A percentile compares a stretch with the other conserved stretches of the same genome.
These are phyloP conservation scores for Lycaena phlaeas DNA, from an alignment of 2,888 invertebrate genomes.

Conservation along the genomic window DNA sequence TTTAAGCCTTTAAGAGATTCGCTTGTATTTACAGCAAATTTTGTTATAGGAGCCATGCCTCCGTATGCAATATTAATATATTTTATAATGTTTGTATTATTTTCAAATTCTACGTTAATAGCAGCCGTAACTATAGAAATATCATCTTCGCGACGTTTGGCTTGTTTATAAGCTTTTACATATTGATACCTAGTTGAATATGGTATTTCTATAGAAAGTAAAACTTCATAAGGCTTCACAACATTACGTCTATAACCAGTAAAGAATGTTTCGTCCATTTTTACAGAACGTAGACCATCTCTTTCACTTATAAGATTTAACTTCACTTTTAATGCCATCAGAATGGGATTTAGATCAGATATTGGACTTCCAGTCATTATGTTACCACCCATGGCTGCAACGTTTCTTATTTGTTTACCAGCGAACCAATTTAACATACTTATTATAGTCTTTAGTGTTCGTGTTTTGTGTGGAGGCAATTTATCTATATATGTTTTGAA, in stretches of 20 bases:
- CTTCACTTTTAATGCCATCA: constrained; percentile 87
- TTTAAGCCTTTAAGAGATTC: constrained; percentile 69
- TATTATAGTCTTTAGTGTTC: constrained; percentile 79
- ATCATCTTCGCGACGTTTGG: constrained; percentile 89
- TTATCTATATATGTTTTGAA: constrained; percentile 74
- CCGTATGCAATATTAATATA: constrained; percentile 85
- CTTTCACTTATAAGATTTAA: constrained; percentile 75
- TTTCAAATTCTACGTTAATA: constrained; percentile 77
- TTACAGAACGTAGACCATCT: constrained; percentile 70
- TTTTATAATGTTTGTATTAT: constrained; percentile 63
- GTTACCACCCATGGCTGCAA: constrained; percentile 94
- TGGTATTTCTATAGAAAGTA: constrained; percentile 82
- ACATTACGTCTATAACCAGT: constrained; percentile 84
- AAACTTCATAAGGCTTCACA: constrained; percentile 79
- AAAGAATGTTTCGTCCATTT: constrained; percentile 85
- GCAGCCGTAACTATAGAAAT: constrained; percentile 91
- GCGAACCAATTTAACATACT: constrained; percentile 96
- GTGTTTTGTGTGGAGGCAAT: constrained; percentile 74
- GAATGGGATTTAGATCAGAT: constrained; percentile 94
- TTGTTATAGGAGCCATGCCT: constrained; percentile 94
- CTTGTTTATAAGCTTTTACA: constrained; percentile 86
- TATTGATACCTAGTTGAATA: constrained; percentile 78
- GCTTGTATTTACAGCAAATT: constrained; percentile 81
- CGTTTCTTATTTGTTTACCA: constrained; percentile 95
- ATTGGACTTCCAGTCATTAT: constrained; percentile 97